Base-by-base conservation (phyloP, 2,797 vertebrate genomes). In the Pygocentrus nattereri region DNA sequence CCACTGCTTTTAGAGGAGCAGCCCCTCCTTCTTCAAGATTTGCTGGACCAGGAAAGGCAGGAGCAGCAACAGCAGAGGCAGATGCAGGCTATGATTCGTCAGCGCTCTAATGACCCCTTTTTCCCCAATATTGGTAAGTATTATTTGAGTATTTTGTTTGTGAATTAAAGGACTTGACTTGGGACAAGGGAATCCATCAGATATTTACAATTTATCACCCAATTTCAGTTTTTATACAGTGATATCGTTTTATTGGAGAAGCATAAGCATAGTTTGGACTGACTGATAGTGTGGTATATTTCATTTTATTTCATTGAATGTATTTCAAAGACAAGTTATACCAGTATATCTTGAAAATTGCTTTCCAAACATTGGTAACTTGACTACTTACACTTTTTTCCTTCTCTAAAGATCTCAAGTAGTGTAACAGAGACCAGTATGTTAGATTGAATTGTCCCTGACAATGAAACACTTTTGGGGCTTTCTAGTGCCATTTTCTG, bases 41-140 rank as follows among this genome's bases (percentile, higher is more conserved):
- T 99, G 64, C 89, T 99, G 90, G 98, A 99, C 90, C 97, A 99
- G 89, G 98, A 99, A 88, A 94, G 97, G 5, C 97, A 98, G 75
- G 98, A 99, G 82, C 98, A 99, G 90, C 97, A 98, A 88, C 97
- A 99, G 89, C 98, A 99, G 86, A 93, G 97, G 68, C 97, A 99
- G 88, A 99, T 99, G 97, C 98, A 99, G 90, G 96, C 96, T 41
- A 95, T 99, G 95, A 97, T 99, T 81, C 94, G 95, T 13, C 97
- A 99, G 25, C 93, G 96, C 18, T 94, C 95, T 0, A 61, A 86
- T 12, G 98, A 98, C 61, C 82, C 96, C 0, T 95, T 95, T 87
- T 93, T 97, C 82, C 96, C 96, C 0, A 96, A 94, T 85, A 94
- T 97, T 44, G 96, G 96, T 96, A 95, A 86, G 77, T 34, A 12